These are phyloP conservation scores for Plagodis pulveraria DNA, from an alignment of 2,888 invertebrate species.

Conservation along the genomic window DNA sequence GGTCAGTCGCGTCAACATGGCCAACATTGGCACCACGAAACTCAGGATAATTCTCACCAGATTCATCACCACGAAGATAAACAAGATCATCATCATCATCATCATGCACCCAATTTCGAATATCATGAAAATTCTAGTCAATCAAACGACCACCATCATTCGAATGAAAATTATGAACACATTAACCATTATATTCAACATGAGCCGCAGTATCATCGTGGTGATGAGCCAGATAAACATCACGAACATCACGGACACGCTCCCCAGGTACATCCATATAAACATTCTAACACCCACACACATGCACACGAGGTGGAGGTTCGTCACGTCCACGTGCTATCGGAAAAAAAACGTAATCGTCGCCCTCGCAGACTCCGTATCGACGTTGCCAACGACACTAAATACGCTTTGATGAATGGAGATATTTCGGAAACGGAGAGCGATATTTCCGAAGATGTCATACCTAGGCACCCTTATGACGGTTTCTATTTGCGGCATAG, in stretches of 20 bases:
- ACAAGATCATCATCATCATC: conserved; percentile 32
- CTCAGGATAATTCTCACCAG: conserved; percentile 37
- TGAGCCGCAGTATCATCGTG: conserved; percentile 26
- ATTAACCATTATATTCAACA: conserved; percentile 33
- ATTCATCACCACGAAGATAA: conserved; percentile 30
- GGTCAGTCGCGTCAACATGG: conserved; percentile 37
- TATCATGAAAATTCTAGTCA: conserved; percentile 37
- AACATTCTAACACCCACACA: conserved; percentile 27
- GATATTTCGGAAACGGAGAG: conserved; percentile 59
- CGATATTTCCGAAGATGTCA: conserved; percentile 62
- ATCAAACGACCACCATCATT: conserved; percentile 25
- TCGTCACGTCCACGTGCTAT: conserved; percentile 58
- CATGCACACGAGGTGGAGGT: conserved; percentile 44
- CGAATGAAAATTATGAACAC: conserved; percentile 32
- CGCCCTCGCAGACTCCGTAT: conserved; percentile 42
- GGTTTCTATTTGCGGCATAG: conserved; percentile 77
- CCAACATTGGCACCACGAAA: conserved; percentile 34
- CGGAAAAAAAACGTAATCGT: conserved; percentile 45
- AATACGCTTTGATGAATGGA: conserved; percentile 53
- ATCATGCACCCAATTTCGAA: conserved; percentile 19
- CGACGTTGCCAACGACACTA: conserved; percentile 36
- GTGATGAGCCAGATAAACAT: conserved; percentile 29
- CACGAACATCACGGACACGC: conserved; percentile 34
- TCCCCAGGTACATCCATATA: conserved; percentile 32
- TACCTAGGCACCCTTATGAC: conserved; percentile 80